Conservation (phyloP, 2,888 invertebrate genomes). For the Bembecia ichneumoniformis region DNA sequence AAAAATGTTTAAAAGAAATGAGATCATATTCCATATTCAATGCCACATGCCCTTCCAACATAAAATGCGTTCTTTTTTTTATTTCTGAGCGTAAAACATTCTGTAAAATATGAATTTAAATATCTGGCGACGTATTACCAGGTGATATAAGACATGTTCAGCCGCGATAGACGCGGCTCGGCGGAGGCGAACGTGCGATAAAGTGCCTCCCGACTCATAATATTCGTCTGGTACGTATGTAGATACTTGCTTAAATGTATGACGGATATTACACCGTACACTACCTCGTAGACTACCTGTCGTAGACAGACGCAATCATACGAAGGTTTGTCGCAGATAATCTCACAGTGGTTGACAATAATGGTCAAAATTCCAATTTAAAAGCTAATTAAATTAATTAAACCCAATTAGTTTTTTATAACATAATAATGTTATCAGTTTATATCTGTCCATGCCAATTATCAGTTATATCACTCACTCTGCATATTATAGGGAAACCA, state of each 20-base stretch:
- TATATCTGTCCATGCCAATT: too few relatives aligned
- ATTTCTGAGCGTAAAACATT: neutral
- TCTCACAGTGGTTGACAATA: too few relatives aligned
- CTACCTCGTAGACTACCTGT: too few relatives aligned
- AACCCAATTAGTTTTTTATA: too few relatives aligned
- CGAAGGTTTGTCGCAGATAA: too few relatives aligned
- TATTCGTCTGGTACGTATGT: conserved; percentile 8
- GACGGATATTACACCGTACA: too few relatives aligned
- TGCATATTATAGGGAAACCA: too few relatives aligned
- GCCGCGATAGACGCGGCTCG: conserved; percentile 12
- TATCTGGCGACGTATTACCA: conserved; percentile 16
- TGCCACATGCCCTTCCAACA: conserved; percentile 1
- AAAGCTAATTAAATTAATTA: too few relatives aligned
- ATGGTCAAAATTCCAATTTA: too few relatives aligned
- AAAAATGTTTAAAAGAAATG: conserved; percentile 5
- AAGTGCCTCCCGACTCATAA: conserved; percentile 9
- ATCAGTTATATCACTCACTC: too few relatives aligned
- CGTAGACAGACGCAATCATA: too few relatives aligned
- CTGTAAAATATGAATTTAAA: conserved; percentile 18
- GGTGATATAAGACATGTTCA: conserved; percentile 20
- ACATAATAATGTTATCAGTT: too few relatives aligned
- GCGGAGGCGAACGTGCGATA: conserved; percentile 14
- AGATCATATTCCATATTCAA: conserved; percentile 3
- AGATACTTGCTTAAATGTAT: conserved; percentile 7
- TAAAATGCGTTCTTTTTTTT: neutral